Evolutionary conservation across 2,797 vertebrate species (phyloP), one percentile per base, ranked within the genome.

Genomic region (Neosilurus mollespiculum): DNA sequence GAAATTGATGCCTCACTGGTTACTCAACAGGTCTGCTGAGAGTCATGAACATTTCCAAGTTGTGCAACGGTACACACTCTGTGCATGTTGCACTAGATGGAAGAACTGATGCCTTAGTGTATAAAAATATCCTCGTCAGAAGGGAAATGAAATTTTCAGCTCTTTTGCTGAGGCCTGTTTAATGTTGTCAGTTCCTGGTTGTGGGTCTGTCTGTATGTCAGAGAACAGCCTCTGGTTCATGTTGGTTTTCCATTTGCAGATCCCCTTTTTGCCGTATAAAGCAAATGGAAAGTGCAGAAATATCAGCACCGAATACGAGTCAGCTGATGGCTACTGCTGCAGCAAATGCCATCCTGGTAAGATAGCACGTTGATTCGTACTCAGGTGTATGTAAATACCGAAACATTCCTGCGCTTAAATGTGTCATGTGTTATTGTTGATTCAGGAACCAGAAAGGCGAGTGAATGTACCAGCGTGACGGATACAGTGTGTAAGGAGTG

Each of bases 301-400:
- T 72, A 0, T 0, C 8, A 2, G 0, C 9, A 82, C 18, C 18
- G 90, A 93, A 65, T 94, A 92, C 83, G 0, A 1, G 54, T 0
- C 0, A 0, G 9, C 66, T 0, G 26, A 0, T 2, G 14, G 51
- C 5, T 65, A 88, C 65, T 95, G 94, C 89, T 95, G 94, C 87
- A 91, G 88, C 71, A 94, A 69, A 90, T 95, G 94, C 72, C 84
- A 2, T 2, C 91, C 93, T 80, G 94, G 94, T 95, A 88, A 86
- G 91, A 26, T 1, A 22, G n/a, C 7, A 9, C 15, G 1, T 59
- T n/a, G 0, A 9, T 37, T 5, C 4, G 0, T 76, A 11, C 20
- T 59, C 59, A 61, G 22, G 62, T 56, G 72, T 73, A 51, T 56
- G 61, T 77, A 15, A 49, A 56, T 30, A 15, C 4, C 11, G 24